phyloP scores from a whole-genome alignment of 2,888 invertebrate genomes.

The Oscheius myriophilus region DNA sequence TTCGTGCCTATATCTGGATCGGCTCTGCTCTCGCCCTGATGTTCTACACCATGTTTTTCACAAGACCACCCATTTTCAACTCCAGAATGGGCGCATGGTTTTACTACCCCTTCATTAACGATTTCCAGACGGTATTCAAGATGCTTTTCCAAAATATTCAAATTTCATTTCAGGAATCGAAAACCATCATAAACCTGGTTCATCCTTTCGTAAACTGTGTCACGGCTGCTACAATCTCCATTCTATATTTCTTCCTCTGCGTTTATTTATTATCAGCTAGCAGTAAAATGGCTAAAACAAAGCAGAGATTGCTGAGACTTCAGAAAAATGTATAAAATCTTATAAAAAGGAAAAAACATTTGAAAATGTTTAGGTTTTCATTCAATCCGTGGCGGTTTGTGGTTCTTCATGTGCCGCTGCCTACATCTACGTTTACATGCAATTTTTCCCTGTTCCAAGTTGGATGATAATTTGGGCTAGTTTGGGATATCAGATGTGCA shows the following conservation, averaged over 20 bases:
- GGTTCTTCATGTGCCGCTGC: slow-evolving; percentile 14
- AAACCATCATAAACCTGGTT: slow-evolving; percentile 15
- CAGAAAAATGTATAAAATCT: slow-evolving; percentile 4
- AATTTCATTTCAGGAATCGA: slow-evolving; percentile 5
- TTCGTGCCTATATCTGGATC: slow-evolving; percentile 16
- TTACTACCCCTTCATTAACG: slow-evolving; percentile 15
- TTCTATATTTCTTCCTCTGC: slow-evolving; percentile 19
- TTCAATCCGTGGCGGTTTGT: slow-evolving; percentile 20
- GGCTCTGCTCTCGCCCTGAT: not conserved
- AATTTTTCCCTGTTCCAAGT: slow-evolving; percentile 3
- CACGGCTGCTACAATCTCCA: slow-evolving; percentile 18
- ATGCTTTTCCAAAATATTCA: not conserved
- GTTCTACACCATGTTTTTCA: slow-evolving; percentile 21
- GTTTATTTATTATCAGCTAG: slow-evolving; percentile 6
- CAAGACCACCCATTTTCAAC: slow-evolving; percentile 21
- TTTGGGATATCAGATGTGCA: slow-evolving; percentile 12
- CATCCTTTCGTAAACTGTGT: slow-evolving; percentile 18
- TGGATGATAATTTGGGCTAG: slow-evolving; percentile 20
- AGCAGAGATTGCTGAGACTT: not conserved
- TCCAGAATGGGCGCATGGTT: slow-evolving; percentile 25
- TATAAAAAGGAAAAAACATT: not conserved
- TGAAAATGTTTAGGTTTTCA: slow-evolving; percentile 17
- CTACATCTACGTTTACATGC: slow-evolving; percentile 21
- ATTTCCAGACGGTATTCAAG: slow-evolving; percentile 9
- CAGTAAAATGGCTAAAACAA: not conserved